These are phyloP conservation scores for Porites evermanni DNA, from an alignment of 92 coral and sea anemone genomes.

Conservation along the genomic window DNA sequence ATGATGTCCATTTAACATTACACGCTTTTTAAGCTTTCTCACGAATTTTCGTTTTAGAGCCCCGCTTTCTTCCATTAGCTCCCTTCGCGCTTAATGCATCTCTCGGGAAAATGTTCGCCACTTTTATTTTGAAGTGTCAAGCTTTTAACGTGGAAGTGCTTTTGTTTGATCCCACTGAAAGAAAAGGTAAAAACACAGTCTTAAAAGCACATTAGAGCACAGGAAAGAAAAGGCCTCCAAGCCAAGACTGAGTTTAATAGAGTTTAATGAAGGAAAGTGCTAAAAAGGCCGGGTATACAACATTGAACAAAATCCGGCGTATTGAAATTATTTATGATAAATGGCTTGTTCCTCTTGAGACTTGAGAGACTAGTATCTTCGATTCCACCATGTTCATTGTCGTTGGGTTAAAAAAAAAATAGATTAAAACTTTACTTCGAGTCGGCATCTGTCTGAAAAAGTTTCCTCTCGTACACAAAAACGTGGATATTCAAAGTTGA, in stretches of 20 bases:
- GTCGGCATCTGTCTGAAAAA: no score
- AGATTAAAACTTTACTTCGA: no score
- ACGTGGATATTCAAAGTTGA: no score
- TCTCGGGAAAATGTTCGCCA: constrained; percentile 16
- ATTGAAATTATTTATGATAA: neutral
- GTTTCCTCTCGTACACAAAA: no score
- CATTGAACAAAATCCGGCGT: neutral
- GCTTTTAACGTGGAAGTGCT: constrained; percentile 33
- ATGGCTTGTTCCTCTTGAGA: no score
- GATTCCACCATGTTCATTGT: no score
- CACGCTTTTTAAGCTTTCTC: constrained; percentile 39
- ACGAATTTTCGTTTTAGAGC: constrained; percentile 21
- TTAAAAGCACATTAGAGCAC: constrained; percentile 3
- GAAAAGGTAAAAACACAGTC: constrained; percentile 19
- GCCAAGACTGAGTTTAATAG: neutral
- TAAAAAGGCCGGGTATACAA: neutral
- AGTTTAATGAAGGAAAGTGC: neutral
- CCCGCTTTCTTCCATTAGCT: constrained; percentile 36
- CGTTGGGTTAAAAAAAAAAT: no score
- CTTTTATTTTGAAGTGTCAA: constrained; percentile 34
- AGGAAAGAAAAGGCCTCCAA: neutral
- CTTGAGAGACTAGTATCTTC: no score
- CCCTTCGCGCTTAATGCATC: constrained; percentile 32
- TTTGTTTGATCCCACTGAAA: constrained; percentile 22
- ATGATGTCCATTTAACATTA: constrained; percentile 53